Base-by-base conservation (phyloP, 2,888 invertebrate genomes). In the Chaetoderma sp. region DNA sequence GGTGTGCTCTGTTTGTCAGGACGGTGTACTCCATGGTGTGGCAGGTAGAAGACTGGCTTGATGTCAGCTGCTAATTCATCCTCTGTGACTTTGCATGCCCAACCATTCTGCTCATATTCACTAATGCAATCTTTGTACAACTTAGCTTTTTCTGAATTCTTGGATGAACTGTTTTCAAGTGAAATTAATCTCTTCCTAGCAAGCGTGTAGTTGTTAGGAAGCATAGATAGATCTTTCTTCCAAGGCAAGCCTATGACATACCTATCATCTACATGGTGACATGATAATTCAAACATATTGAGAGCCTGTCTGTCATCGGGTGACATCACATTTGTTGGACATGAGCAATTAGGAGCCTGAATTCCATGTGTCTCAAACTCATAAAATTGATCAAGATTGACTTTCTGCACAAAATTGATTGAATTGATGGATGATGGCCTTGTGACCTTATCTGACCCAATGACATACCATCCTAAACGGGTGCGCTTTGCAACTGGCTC, bases 11-110 rank as follows among this genome's bases (percentile, higher is more conserved):
- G 25, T 32, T 55, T 65, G 13, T 61, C 60, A 23, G 52, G 58
- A 16, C 63, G 39, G 50, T 63, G 52, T 6, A 63, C 63, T 13
- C 63, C 63, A 39, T 63, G 58, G 6, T 63, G 63, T 4, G 63
- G 58, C 6, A 63, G 44, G n/a, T 58, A 63, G 39, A 47, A 63
- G 1, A 28, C 32, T 27, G 42, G 49, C 27, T 50, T 30, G 8
- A 32, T 39, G 6, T 47, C 44, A 18, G 18, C 18, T n/a, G 25
- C 50, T 36, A 50, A 23, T 42, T 18, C 58, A 27, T 39, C 23
- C 23, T 52, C 54, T 25, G 63, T 39, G 21, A 42, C 6, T 44
- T 39, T 2, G 8, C 5, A 28, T 30, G 49, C 49, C 49, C 47
- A 60, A 28, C 60, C 30, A 1, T 33, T 30, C 5, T 49, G 33